phyloP scores from a whole-genome alignment of 2,797 vertebrate species.

The Monodelphis domestica region DNA sequence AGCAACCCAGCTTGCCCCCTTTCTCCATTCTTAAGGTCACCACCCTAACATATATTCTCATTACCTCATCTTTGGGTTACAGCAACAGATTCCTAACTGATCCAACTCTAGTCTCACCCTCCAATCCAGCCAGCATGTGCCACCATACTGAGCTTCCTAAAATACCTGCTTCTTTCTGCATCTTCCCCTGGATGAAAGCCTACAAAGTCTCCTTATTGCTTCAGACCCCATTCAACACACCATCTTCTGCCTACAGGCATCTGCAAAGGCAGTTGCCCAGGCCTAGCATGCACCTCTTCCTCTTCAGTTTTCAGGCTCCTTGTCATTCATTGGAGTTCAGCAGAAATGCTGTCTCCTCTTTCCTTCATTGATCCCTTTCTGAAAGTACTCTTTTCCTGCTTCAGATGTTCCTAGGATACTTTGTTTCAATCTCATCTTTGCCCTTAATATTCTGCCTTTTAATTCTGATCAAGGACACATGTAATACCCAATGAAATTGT shows the following conservation, averaged over 20 bases:
- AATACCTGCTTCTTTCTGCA: neutral
- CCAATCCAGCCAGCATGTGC: neutral
- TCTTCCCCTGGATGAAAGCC: neutral
- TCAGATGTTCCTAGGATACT: neutral
- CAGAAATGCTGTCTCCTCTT: neutral
- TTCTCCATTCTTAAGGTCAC: neutral
- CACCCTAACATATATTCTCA: neutral
- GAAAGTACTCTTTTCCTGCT: slow-evolving; percentile 1
- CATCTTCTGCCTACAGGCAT: neutral
- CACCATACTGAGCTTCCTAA: neutral
- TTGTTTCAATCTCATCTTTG: neutral
- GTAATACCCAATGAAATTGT: no score
- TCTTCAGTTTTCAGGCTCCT: slow-evolving; percentile 14
- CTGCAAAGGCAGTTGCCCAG: neutral
- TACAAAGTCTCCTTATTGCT: neutral
- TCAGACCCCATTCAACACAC: neutral
- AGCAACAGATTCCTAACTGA: neutral
- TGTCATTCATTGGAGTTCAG: neutral
- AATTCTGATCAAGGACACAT: no score
- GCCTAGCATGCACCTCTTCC: neutral
- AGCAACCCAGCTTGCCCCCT: no score
- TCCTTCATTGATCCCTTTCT: neutral
- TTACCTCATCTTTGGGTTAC: neutral
- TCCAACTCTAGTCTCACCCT: neutral
- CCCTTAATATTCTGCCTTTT: neutral